Conservation (phyloP, 2,113 vertebrate species). For the Hippoglossus stenolepis region DNA sequence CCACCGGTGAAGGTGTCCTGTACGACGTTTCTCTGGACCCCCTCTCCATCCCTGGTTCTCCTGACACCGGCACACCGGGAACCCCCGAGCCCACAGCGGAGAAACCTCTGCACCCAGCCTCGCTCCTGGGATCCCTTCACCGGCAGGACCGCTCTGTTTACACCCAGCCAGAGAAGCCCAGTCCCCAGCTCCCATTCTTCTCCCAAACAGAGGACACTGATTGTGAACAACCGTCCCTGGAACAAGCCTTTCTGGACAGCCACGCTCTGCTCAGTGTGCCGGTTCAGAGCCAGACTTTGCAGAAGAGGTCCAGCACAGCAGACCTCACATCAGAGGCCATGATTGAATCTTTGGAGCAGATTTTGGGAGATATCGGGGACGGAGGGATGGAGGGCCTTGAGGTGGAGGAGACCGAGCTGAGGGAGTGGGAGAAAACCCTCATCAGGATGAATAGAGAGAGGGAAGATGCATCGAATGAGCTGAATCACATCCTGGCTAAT, state of each 20-base stretch:
- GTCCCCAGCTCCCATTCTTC: neutral
- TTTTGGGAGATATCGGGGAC: conserved; percentile 10
- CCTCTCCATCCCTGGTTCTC: conserved; percentile 49
- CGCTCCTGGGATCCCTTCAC: conserved; percentile 74
- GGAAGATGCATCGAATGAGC: conserved; percentile 2
- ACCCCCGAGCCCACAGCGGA: conserved; percentile 6
- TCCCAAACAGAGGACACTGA: neutral
- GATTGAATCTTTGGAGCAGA: conserved; percentile 68
- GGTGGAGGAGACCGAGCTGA: conserved; percentile 31
- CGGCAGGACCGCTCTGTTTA: conserved; percentile 78
- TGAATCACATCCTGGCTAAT: conserved; percentile 31
- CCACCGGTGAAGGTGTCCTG: conserved; percentile 81
- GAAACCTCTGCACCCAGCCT: conserved; percentile 52
- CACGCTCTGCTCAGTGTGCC: conserved; percentile 69
- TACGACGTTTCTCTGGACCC: conserved; percentile 49
- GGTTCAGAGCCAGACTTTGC: neutral
- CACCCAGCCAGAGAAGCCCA: neutral
- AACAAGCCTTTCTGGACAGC: conserved; percentile 67
- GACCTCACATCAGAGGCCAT: conserved; percentile 44
- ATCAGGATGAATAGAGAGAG: conserved; percentile 47
- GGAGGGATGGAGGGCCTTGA: conserved; percentile 21
- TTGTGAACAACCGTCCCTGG: conserved; percentile 24
- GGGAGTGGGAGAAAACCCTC: conserved; percentile 73
- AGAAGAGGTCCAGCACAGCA: neutral
- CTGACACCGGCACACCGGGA: neutral